phyloP scores from a whole-genome alignment of 2,888 invertebrate species.

The Hirtodrosophila alboralis region DNA sequence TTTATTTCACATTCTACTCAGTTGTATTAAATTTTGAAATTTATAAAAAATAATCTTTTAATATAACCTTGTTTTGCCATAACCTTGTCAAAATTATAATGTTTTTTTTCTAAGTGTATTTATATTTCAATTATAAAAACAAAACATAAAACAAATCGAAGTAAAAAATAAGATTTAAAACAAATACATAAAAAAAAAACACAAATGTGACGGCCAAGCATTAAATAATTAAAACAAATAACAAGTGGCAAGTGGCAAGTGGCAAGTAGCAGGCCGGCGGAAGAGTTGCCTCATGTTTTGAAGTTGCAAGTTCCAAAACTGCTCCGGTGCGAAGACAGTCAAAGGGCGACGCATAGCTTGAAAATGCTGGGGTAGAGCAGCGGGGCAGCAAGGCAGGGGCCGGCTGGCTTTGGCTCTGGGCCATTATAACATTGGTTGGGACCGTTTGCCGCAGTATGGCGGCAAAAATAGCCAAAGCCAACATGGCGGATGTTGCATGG shows the following conservation, averaged over 20 bases:
- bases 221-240: constrained; percentile 55
- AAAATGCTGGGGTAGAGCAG: background rate
- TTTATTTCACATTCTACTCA: no score
- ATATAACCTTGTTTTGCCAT: no score
- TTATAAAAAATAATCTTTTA: no score
- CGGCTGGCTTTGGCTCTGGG: constrained; percentile 50
- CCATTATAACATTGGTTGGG: constrained; percentile 58
- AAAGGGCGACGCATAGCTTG: constrained; percentile 58
- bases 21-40: no score
- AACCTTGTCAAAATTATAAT: no score
- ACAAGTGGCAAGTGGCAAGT: constrained; percentile 18
- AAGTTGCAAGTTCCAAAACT: constrained; percentile 43
- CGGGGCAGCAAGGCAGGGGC: background rate
- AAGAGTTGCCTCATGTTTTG: constrained; percentile 30
- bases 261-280: background rate
- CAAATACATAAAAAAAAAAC: constrained; percentile 8
- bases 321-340: constrained; percentile 51
- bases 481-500: constrained; percentile 78
- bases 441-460: constrained; percentile 47
- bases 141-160: constrained; percentile 23
- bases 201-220: constrained; percentile 32
- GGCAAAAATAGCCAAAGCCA: constrained; percentile 76
- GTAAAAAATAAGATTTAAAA: no score
- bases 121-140: constrained; percentile 27
- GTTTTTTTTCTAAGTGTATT: no score